phyloP scores from a whole-genome alignment of 1,140 invertebrate genomes.

The Bombyx mandarina region DNA sequence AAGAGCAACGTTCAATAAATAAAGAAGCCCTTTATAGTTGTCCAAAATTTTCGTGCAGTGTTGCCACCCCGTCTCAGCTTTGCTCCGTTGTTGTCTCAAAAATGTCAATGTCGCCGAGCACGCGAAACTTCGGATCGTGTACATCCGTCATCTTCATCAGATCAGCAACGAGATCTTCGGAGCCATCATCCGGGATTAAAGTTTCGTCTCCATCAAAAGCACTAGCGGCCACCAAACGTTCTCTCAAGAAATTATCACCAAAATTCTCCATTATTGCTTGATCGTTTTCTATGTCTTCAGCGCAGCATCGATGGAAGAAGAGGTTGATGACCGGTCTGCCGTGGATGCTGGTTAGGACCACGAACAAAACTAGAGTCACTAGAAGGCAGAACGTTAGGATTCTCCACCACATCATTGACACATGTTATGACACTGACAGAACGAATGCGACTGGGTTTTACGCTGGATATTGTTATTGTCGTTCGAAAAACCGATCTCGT shows the following conservation, averaged over 20 bases:
- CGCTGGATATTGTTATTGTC: slow-evolving; percentile 3
- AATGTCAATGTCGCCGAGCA: neutral
- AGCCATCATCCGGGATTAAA: slow-evolving; percentile 4
- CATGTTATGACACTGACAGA: slow-evolving; percentile 3
- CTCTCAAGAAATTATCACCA: slow-evolving; percentile 39
- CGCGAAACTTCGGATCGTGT: slow-evolving; percentile 12
- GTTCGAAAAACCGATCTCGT: slow-evolving; percentile 11
- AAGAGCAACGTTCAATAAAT: too few relatives aligned
- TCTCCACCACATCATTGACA: slow-evolving; percentile 49
- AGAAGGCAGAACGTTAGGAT: slow-evolving; percentile 53
- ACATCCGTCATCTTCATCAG: slow-evolving; percentile 15
- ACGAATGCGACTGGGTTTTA: neutral
- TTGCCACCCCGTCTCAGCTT: too few relatives aligned
- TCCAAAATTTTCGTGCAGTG: too few relatives aligned
- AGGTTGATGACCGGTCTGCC: slow-evolving; percentile 38
- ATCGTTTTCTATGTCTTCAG: slow-evolving; percentile 49
- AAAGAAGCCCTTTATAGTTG: too few relatives aligned
- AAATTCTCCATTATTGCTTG: slow-evolving; percentile 43
- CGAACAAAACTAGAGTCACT: slow-evolving; percentile 36
- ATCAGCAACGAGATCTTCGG: slow-evolving; percentile 9
- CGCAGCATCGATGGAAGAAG: slow-evolving; percentile 48
- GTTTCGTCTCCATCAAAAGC: slow-evolving; percentile 20
- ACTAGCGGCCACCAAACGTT: slow-evolving; percentile 33
- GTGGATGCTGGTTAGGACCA: slow-evolving; percentile 42
- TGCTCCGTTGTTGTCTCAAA: slow-evolving; percentile 4